A percentile compares a stretch with the other conserved stretches of the same genome.
Conservation (phyloP, 1,140 invertebrate genomes). For the Pararge aegeria region DNA sequence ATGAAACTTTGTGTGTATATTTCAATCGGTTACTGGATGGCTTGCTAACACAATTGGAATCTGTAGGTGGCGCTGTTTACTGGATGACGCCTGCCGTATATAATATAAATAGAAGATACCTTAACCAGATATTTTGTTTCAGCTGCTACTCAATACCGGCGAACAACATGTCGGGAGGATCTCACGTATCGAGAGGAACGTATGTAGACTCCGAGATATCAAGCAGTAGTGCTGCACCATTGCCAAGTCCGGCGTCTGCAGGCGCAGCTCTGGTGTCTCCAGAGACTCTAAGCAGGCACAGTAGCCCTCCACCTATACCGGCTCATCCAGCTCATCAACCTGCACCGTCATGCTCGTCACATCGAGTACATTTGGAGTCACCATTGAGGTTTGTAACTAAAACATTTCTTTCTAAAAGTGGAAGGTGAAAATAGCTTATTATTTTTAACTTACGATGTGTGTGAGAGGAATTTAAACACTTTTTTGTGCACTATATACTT, state of each 20-base stretch:
- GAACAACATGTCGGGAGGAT: slow-evolving; percentile 81
- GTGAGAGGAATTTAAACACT: too few species aligned
- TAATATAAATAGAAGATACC: too few species aligned
- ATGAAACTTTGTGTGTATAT: too few species aligned
- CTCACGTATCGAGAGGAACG: slow-evolving; percentile 77
- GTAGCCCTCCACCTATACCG: slow-evolving; percentile 70
- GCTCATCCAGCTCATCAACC: slow-evolving; percentile 67
- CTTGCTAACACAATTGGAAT: too few species aligned
- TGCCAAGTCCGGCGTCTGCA: slow-evolving; percentile 86
- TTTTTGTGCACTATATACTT: too few species aligned
- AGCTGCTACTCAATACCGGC: slow-evolving; percentile 81
- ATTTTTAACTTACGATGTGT: too few species aligned
- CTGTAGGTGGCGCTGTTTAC: too few species aligned
- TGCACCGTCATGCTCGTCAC: slow-evolving; percentile 73
- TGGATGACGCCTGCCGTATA: too few species aligned
- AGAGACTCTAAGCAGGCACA: slow-evolving; percentile 81
- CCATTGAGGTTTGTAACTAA: slow-evolving; percentile 53
- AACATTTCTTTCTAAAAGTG: background rate
- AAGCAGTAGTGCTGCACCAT: slow-evolving; percentile 61
- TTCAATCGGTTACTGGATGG: too few species aligned
- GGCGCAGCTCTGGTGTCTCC: slow-evolving; percentile 87
- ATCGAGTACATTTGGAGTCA: slow-evolving; percentile 73
- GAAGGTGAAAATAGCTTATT: too few species aligned
- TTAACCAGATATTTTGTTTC: too few species aligned
- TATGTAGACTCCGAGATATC: slow-evolving; percentile 62